Base-by-base conservation (phyloP, 2,113 vertebrate genomes). In the Poicephalus gulielmi region DNA sequence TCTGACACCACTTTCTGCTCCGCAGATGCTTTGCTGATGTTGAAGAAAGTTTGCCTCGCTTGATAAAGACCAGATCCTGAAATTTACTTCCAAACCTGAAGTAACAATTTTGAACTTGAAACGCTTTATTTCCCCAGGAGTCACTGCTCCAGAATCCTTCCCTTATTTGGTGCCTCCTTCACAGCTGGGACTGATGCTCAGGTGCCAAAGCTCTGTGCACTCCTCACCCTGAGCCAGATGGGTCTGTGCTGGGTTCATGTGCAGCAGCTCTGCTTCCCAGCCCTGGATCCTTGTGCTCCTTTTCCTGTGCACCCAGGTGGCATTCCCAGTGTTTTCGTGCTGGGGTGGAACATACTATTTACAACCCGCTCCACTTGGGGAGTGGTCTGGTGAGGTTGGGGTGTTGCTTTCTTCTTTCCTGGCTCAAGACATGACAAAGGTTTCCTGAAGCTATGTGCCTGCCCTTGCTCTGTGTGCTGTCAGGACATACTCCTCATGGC, bases 11-110 rank as follows among this genome's bases (percentile, higher is more conserved):
- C 95, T 95, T 90, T 95, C 97, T 80, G 97, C 93, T 97, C 93
- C 79, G 44, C 97, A 96, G 96, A 94, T 95, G 96, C 95, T 90
- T 96, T 95, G 95, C 96, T 97, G 97, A 97, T 96, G 88, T 95
- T 87, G 96, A 96, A 96, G 97, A 97, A 97, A 97, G 92, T 97
- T 95, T 97, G 97, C 97, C 71, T 97, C 46, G 24, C 94, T 98
- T 98, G 98, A 98, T 98, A 98, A 98, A 98, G 98, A 98, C 91
- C 98, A 98, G 98, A 98, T 97, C 97, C 98, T 96, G 95, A 97
- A 97, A 97, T 98, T 98, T 97, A 97, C 97, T 98, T 98, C 98
- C 98, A 98, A 98, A 98, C 97, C 98, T 98, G 98, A 98, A 98
- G 97, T 98, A 97, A 97, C 98, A 97, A 97, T 98, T 98, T 98